A percentile compares a stretch with the other conserved stretches of the same genome.
Evolutionary conservation across 1,140 invertebrate species (phyloP).

Genomic region (Pantala flavescens): DNA sequence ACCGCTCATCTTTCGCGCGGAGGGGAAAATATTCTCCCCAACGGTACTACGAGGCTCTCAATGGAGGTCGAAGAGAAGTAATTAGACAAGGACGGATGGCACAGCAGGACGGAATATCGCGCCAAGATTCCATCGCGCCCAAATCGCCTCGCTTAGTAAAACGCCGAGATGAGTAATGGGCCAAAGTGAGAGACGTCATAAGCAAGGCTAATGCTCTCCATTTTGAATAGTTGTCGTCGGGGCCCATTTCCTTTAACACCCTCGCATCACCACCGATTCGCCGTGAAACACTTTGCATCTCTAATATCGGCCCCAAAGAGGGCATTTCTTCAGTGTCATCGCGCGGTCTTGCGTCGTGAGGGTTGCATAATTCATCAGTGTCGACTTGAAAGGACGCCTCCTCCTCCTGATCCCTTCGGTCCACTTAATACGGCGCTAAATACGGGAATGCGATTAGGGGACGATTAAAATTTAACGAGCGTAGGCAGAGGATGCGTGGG

Average conservation of each 20-base stretch:
- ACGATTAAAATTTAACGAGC: no score
- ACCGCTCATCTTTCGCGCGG: no score
- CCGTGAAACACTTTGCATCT: not conserved
- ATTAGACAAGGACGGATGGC: no score
- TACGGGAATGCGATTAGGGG: no score
- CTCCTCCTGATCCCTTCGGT: no score
- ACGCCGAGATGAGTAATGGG: not conserved
- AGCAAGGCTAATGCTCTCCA: not conserved
- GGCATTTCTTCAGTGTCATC: conserved; percentile 4
- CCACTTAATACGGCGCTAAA: no score
- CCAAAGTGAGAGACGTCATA: not conserved
- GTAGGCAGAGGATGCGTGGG: no score
- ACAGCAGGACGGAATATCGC: no score
- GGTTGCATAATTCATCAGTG: not conserved
- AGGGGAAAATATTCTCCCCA: no score
- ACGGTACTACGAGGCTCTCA: no score
- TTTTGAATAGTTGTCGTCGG: not conserved
- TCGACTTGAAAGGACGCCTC: not conserved
- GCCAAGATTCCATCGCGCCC: no score
- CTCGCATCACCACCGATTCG: not conserved
- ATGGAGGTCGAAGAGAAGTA: no score
- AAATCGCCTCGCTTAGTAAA: not conserved
- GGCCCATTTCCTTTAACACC: not conserved
- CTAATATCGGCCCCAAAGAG: not conserved
- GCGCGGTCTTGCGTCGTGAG: not conserved